Base-by-base conservation (phyloP, 2,888 invertebrate species). In the Julus scanicus region DNA sequence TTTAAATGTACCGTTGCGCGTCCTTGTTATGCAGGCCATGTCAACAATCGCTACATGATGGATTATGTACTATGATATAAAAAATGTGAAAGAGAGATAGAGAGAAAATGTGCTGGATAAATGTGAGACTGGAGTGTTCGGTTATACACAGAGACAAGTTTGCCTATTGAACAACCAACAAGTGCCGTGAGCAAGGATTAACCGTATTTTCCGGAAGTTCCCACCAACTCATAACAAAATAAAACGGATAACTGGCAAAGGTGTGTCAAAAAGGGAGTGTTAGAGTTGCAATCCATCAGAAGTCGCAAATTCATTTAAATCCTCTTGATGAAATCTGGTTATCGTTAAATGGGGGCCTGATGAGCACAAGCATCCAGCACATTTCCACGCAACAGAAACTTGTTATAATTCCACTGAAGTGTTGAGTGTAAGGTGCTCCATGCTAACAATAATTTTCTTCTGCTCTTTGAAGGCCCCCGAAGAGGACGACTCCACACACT, bases 391-490 rank as follows among this genome's bases (percentile, higher is more conserved):
- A 48, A 8, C 40, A 84, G 40, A 8, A 48, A 17, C 48, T 48
- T 40, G 40, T 48, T 84, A 13, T 37, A 83, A 39, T 37, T 2
- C 37, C 13, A 83, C 29, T 2, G 83, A n/a, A 29, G 39, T 39
- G 84, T 44, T 84, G 40, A 84, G 48, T 84, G 84, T 17, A 71
- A 20, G 71, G 44, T 84, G 84, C 84, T 84, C 84, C 39, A 40
- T 84, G 86, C 37, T 86, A 86, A 49, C 86, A 44, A 44, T 86
- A 39, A 37, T 86, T 86, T 86, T 86, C 86, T 86, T 86, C 86
- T 86, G 86, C 86, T 86, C 86, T 86, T 86, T 86, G 86, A 86
- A 86, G 86, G 86, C 84, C 84, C 84, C 84, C 84, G 84, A 84
- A 84, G 84, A 84, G 71, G 71, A 71, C 71, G 29, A 71, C 1